Percentiles rank a stretch among this genome's conserved stretches.
Evolutionary conservation across 2,113 vertebrate species (phyloP).

Genomic region (Myrmophylax atrothorax): DNA sequence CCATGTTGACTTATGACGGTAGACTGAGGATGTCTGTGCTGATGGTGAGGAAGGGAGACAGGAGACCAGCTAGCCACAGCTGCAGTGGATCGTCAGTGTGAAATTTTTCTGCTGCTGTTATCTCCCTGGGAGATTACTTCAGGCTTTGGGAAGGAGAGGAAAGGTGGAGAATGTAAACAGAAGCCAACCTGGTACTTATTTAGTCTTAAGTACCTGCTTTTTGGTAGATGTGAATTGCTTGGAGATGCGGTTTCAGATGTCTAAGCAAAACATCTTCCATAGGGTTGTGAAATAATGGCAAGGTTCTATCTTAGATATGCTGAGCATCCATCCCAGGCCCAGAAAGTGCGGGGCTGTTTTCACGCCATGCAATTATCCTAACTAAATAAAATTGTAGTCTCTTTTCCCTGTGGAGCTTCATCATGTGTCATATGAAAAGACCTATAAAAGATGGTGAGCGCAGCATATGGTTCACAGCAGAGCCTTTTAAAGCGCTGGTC

Average conservation of each 20-base stretch:
- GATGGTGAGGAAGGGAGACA: not conserved
- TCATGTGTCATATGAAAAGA: not conserved
- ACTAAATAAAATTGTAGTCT: not conserved
- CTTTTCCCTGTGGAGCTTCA: not conserved
- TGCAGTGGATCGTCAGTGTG: not conserved
- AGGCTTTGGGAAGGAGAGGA: not conserved
- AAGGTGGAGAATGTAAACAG: not conserved
- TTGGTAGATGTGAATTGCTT: not conserved
- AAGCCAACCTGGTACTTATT: not conserved
- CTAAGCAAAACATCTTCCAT: not conserved
- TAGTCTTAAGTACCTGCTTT: not conserved
- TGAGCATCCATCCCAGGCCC: not conserved
- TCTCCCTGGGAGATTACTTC: not conserved
- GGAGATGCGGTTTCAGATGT: not conserved
- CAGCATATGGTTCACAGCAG: not conserved
- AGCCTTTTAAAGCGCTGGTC: not conserved
- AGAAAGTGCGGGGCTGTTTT: not conserved
- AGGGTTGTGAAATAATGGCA: not conserved
- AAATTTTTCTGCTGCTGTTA: not conserved
- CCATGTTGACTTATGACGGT: not conserved
- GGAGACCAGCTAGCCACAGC: not conserved
- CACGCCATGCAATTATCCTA: not conserved
- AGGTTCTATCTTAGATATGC: not conserved
- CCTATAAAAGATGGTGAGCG: not conserved
- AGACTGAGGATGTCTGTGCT: not conserved